phyloP scores from a whole-genome alignment of 2,888 invertebrate species.

The Melieria picta region DNA sequence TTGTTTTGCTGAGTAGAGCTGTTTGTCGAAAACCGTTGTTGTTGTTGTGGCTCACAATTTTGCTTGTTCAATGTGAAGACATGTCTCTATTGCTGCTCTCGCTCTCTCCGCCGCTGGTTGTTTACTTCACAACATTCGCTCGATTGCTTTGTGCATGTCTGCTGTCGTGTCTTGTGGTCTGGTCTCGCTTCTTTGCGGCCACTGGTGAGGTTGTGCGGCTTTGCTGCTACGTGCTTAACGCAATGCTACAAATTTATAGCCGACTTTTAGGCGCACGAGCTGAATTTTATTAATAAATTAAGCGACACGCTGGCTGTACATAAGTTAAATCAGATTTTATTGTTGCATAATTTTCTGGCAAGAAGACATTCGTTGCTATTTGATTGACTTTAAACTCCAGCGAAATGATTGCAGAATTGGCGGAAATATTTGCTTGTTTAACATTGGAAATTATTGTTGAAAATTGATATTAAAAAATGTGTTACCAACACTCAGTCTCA shows the following conservation, averaged over 20 bases:
- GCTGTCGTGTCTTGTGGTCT: slow-evolving; percentile 23
- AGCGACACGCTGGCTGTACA: too few relatives aligned
- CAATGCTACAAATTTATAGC: background rate
- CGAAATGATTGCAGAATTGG: too few relatives aligned
- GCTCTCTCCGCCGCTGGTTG: background rate
- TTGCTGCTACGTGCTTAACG: background rate
- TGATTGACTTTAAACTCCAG: too few relatives aligned
- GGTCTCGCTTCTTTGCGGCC: slow-evolving; percentile 23
- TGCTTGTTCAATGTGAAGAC: too few relatives aligned
- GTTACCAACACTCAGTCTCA: too few relatives aligned
- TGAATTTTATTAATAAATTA: too few relatives aligned
- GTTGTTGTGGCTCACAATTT: background rate
- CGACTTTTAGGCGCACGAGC: background rate
- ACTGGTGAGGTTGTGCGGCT: background rate
- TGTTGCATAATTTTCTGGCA: too few relatives aligned
- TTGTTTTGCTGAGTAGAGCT: slow-evolving; percentile 5
- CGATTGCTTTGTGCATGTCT: slow-evolving; percentile 9
- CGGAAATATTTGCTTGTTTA: too few relatives aligned
- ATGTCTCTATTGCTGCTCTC: background rate
- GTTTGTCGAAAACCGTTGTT: background rate
- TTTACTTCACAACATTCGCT: background rate
- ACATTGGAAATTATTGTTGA: too few relatives aligned
- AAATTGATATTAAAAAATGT: too few relatives aligned
- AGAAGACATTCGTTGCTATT: too few relatives aligned
- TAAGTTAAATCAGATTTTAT: too few relatives aligned